These are phyloP conservation scores for Urocyon cinereoargenteus DNA, from an alignment of 2,797 vertebrate genomes.

Conservation along the genomic window DNA sequence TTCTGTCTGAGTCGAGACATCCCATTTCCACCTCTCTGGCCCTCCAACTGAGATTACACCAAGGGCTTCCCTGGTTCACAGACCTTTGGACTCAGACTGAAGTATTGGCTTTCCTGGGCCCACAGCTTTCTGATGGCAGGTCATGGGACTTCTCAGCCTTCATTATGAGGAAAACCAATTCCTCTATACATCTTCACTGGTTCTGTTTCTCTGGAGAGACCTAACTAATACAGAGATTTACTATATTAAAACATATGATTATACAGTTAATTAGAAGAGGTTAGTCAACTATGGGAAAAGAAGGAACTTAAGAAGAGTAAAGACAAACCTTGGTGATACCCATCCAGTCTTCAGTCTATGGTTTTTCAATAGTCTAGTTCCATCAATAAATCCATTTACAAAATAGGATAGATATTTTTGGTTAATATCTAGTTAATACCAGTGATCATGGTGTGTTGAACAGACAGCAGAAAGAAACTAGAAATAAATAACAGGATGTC, in stretches of 20 bases:
- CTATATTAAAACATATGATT: conserved; percentile 11
- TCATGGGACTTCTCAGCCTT: not conserved
- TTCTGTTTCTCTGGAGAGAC: not conserved
- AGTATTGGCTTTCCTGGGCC: not conserved
- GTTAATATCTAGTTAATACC: not conserved
- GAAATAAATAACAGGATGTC: not conserved
- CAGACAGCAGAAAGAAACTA: not conserved
- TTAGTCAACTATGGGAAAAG: not conserved
- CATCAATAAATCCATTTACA: not conserved
- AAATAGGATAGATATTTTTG: not conserved
- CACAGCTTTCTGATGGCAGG: not conserved
- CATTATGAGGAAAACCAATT: not conserved
- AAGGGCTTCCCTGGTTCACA: not conserved
- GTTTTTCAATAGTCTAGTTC: not conserved
- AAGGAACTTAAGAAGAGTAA: not conserved
- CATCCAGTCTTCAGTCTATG: not conserved
- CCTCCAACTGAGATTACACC: not conserved
- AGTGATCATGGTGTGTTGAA: not conserved
- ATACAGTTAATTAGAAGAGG: not conserved
- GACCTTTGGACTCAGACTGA: not conserved
- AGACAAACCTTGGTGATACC: not conserved
- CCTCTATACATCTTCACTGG: not conserved
- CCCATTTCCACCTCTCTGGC: not conserved
- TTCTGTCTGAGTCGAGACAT: not conserved
- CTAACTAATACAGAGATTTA: not conserved